A percentile compares a stretch with the other conserved stretches of the same genome.
These are phyloP conservation scores for Euglossa dilemma DNA, from an alignment of 1,140 invertebrate genomes.

Conservation along the genomic window DNA sequence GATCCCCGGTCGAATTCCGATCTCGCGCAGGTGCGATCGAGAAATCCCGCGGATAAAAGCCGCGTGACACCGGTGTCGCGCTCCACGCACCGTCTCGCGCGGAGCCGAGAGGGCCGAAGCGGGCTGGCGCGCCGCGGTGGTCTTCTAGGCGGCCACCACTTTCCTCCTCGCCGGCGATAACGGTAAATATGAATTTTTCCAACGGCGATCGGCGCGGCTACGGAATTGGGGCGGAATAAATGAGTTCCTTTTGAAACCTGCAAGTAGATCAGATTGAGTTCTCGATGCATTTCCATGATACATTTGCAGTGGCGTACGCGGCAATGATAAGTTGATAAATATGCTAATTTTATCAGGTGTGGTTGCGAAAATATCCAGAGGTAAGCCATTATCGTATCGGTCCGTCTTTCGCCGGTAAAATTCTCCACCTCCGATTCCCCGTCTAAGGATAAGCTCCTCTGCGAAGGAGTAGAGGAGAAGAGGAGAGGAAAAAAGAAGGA, in stretches of 20 bases:
- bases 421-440: too few relatives aligned
- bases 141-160: constrained; percentile 12
- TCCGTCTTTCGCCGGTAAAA: constrained; percentile 7
- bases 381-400: constrained; percentile 19
- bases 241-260: constrained; percentile 50
- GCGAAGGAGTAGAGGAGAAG: too few relatives aligned
- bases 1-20: constrained; percentile 60
- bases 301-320: not conserved
- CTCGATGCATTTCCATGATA: constrained; percentile 17
- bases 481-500: not conserved
- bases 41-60: constrained; percentile 48
- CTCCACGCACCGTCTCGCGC: constrained; percentile 14
- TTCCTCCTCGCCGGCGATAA: constrained; percentile 29
- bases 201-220: constrained; percentile 8
- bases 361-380: constrained; percentile 38
- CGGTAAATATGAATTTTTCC: constrained; percentile 51
- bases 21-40: constrained; percentile 64
- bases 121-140: constrained; percentile 24
- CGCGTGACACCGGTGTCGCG: constrained; percentile 1
- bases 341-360: constrained; percentile 65
- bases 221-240: constrained; percentile 66
- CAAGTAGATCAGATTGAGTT: constrained; percentile 47
- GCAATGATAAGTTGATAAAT: constrained; percentile 61
- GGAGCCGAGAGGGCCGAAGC: too few relatives aligned
- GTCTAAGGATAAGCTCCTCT: not conserved